Base-by-base conservation (phyloP, 2,888 invertebrate genomes). In the Zhuqinia jingwanae region DNA sequence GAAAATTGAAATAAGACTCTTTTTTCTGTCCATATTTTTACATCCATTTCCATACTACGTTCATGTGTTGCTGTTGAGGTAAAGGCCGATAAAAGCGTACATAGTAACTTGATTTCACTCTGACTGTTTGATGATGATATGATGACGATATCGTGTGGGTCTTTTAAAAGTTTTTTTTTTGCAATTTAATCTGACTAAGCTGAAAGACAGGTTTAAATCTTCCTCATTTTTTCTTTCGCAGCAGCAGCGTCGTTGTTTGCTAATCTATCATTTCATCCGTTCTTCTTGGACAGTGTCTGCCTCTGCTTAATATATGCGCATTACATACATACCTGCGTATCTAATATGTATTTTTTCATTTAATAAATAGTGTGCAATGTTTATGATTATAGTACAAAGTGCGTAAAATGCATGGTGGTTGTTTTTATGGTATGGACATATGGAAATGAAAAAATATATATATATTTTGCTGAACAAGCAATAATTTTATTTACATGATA, bases 1-100 rank as follows among this genome's bases (percentile, higher is more conserved):
- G 50, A 60, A 83, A 83, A 83, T 75, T 83, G 76, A 83, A 83
- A 83, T 36, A 36, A n/a, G n/a, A n/a, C n/a, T n/a, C n/a, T n/a
- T 30, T 45, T 20, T 45, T 70, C 45, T 25, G 68, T 47, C 25
- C 45, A 42, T 65, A n/a, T n/a, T n/a, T n/a, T n/a, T n/a, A n/a
- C n/a, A n/a, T n/a, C n/a, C n/a, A 53, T 17, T 17, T 58, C 25
- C 60, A 13, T 60, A 17, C 36, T 36, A 36, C 8, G 8, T 36
- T 36, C 8, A 36, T 36, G 36, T 36, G 8, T n/a, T n/a, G n/a
- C n/a, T 36, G 36, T 36, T 36, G 36, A 36, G 36, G 36, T 36
- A 36, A 36, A 3, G 8, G n/a, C 3, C 36, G 36, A 36, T 36
- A 36, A 36, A 36, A 36, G n/a, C 42, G 20, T n/a, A 10, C 58